Conservation (phyloP, 1,140 invertebrate species). For the Manduca sexta region DNA sequence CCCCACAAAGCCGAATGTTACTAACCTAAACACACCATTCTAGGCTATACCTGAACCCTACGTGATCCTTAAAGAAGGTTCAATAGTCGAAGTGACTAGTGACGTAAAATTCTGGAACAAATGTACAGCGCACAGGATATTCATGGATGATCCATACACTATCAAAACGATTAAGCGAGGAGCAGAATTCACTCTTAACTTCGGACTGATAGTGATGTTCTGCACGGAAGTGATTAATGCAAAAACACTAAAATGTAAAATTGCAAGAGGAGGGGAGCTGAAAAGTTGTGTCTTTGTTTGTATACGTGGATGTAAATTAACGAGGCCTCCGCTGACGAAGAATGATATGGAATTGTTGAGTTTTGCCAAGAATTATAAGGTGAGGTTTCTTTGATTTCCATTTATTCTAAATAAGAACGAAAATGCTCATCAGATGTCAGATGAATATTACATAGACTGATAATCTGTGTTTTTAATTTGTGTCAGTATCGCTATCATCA, state of each 20-base stretch:
- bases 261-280: constrained; percentile 13
- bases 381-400: not conserved
- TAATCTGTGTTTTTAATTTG: no score
- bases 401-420: not conserved
- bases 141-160: constrained; percentile 26
- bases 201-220: constrained; percentile 16
- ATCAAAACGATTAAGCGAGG: constrained; percentile 15
- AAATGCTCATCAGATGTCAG: not conserved
- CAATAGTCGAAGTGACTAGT: constrained; percentile 20
- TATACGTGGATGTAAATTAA: constrained; percentile 19
- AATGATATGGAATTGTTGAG: constrained; percentile 21
- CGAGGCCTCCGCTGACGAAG: constrained; percentile 14
- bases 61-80: constrained; percentile 7
- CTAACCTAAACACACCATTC: no score
- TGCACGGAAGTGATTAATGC: constrained; percentile 20
- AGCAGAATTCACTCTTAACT: constrained; percentile 20
- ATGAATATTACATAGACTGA: no score
- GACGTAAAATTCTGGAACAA: constrained; percentile 15
- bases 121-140: constrained; percentile 19
- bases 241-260: constrained; percentile 20
- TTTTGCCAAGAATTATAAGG: constrained; percentile 27
- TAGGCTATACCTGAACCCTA: constrained; percentile 1
- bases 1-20: no score
- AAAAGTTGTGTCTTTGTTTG: constrained; percentile 16
- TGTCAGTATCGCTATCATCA: no score